Base-by-base conservation (phyloP, 2,888 invertebrate species). In the Sphaerophoria taeniata region DNA sequence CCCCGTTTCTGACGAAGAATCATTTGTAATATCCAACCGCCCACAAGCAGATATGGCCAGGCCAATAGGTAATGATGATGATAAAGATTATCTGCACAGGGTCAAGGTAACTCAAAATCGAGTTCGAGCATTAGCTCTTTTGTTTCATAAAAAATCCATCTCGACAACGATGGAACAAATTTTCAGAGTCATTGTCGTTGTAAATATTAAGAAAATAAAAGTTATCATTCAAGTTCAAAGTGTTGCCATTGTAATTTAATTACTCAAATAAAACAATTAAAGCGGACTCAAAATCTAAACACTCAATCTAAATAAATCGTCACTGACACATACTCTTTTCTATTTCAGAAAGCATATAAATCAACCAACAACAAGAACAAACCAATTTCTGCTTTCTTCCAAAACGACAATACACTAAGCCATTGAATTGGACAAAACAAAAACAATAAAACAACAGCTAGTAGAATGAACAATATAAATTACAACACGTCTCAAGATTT, bases 291-390 rank as follows among this genome's bases (percentile, higher is more conserved):
- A n/a, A 81, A 81, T 81, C 85, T 70, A 67, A 81, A 56, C 72
- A 76, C 73, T 81, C 75, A 85, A 85, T 85, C 80, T 81, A 76
- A 76, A 85, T 85, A 81, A 81, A 85, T 85, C 85, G 67, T 76
- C 72, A 47, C 76, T 72, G 85, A 81, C 85, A 79, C 61, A 76
- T 24, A 24, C 69, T 73, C 72, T 67, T 81, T 80, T 85, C 75
- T 72, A 81, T 85, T 81, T 70, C 72, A 63, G 58, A 81, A 76
- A 47, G 55, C 85, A 69, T 74, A 85, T 85, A 73, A 85, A 85
- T 85, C 85, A 85, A 76, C 81, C 85, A 85, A 24, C 75, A 24
- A 79, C 34, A 49, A 65, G 65, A 49, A 49, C 34, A 65, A 49
- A 63, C 60, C 63, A 24, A 51, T 75, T 63, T 60, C 58, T 49